Base-by-base conservation (phyloP, 2,888 invertebrate species). In the Nephrotoma flavescens region DNA sequence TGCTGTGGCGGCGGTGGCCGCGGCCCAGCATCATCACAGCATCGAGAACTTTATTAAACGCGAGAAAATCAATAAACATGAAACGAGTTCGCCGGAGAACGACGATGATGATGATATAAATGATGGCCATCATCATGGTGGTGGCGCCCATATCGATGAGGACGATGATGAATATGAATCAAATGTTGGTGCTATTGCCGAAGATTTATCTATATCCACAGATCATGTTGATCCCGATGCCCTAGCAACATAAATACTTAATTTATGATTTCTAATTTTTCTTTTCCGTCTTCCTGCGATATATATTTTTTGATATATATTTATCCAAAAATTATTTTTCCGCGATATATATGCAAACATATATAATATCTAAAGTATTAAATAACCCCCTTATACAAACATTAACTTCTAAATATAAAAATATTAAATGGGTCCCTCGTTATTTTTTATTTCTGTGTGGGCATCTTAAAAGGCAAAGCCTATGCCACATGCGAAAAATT, bases 171-270 rank as follows among this genome's bases (percentile, higher is more conserved):
- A 86, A 12, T 41, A 86, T 47, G 86, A 86, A 45, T 41, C 45
- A 4, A 45, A 86, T 86, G 41, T 45, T 31, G 86, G 86, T 41
- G 86, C 52, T 15, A 86, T 57, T 31, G 86, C 86, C 15, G 86
- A 86, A 52, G 86, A 86, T 86, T 52, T 86, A 86, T 57, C 86
- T n/a, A 86, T 86, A n/a, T 15, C 86, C 31, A 86, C 52, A 31
- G 86, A 86, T 57, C 86, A 47, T 47, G 86, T 52, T 41, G 86
- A 86, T n/a, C n/a, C 86, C 42, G 86, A 86, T 52, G 9, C 41
- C 5, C 41, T 86, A 41, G 86, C n/a, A 0, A 52, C 86, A 41
- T 86, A 86, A 86, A 85, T 44, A 42, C 57, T 71, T 71, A 71
- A 71, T 31, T 31, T 31, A 71, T 11, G 31, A 31, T 71, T 31